Evolutionary conservation across 2,888 invertebrate genomes (phyloP).

Genomic region (Physocephala rufipes): DNA sequence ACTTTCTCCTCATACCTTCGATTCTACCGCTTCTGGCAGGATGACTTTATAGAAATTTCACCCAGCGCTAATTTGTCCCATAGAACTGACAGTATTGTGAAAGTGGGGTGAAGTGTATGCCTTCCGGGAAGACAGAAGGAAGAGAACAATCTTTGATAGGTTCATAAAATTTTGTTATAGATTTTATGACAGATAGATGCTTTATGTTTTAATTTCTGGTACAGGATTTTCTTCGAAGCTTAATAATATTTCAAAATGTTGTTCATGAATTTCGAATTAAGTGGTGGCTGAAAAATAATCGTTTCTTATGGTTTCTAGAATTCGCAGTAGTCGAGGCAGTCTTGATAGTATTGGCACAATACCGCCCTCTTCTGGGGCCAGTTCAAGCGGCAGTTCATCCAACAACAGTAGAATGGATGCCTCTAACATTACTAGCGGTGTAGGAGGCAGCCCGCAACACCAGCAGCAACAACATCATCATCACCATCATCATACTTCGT

Average conservation of each 20-base stretch:
- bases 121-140: no score
- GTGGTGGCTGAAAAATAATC: no score
- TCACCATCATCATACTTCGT: conserved; percentile 20
- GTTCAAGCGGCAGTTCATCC: conserved; percentile 54
- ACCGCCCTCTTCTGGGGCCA: conserved; percentile 61
- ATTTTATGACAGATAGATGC: not conserved
- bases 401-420: conserved; percentile 54
- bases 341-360: conserved; percentile 64
- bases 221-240: not conserved
- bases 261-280: no score
- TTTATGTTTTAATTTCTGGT: not conserved
- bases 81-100: no score
- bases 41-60: no score
- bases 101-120: no score
- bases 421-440: conserved; percentile 37
- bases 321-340: conserved; percentile 65
- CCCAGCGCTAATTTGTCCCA: no score
- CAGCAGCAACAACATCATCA: conserved; percentile 40
- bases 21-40: no score
- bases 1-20: no score
- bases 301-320: conserved; percentile 50
- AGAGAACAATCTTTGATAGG: no score
- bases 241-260: not conserved
- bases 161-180: no score
- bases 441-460: conserved; percentile 47